Base-by-base conservation (phyloP, 2,797 vertebrate species). In the Argyrosomus regius region DNA sequence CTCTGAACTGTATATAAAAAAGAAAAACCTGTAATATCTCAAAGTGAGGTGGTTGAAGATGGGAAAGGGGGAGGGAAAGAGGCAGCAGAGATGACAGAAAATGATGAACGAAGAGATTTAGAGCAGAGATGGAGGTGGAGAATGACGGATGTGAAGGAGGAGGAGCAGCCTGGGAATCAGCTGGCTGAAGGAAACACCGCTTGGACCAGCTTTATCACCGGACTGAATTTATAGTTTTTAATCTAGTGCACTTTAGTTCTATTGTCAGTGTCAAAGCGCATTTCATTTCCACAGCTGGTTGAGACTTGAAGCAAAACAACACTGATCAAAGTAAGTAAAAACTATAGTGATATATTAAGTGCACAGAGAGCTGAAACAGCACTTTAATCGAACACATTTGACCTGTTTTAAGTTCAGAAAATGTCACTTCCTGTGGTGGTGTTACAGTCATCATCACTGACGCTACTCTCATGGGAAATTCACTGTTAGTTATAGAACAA, bases 91-190 rank as follows among this genome's bases (percentile, higher is more conserved):
- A 16, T 24, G 31, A 46, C 14, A 50, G 43, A 16, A 26, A 22
- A n/a, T 12, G 39, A 52, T 59, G 66, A 71, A 48, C 16, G 59
- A 48, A 11, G 35, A 43, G 17, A 87, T 77, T 71, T 67, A 62
- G 35, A 66, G 67, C 26, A 63, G 75, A 70, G 5, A 57, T 4
- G 13, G 65, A 65, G 61, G 28, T 14, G 59, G 26, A 48, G 59
- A 59, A n/a, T 20, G 63, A 75, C 48, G 50, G n/a, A 69, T 39
- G 35, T 9, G 35, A 39, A 39, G 35, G 35, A 39, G 35, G 35
- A 39, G 35, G 35, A 39, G 35, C 35, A 9, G 35, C 45, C 49
- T 43, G 22, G 31, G n/a, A 61, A 65, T 45, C 22, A 45, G 49
- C 14, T 2, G 3, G 28, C 48, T 24, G 53, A 50, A 22, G 26